A percentile compares a stretch with the other conserved stretches of the same genome.
Conservation (phyloP, 2,113 vertebrate species). For the Cyprinodon brontotheroides region DNA sequence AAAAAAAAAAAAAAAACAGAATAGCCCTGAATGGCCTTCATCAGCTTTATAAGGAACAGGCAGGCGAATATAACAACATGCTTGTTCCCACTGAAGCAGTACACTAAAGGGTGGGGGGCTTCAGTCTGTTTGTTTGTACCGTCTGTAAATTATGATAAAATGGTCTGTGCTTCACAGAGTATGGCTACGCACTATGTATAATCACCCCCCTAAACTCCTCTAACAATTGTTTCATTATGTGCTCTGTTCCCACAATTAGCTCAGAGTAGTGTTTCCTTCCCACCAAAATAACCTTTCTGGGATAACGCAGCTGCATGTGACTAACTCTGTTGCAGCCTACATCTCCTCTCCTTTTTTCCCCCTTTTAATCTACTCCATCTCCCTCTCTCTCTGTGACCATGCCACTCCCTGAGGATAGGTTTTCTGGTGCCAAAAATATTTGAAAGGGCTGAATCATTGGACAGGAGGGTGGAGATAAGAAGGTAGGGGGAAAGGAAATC, state of each 20-base stretch:
- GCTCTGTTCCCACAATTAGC: slow-evolving; percentile 75
- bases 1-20: slow-evolving; percentile 38
- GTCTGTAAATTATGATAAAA: slow-evolving; percentile 70
- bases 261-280: slow-evolving; percentile 66
- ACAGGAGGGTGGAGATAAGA: slow-evolving; percentile 5
- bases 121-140: slow-evolving; percentile 63
- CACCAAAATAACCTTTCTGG: slow-evolving; percentile 26
- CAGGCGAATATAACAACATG: slow-evolving; percentile 68
- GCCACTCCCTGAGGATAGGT: slow-evolving; percentile 51
- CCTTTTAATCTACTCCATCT: slow-evolving; percentile 41
- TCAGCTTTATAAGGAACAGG: slow-evolving; percentile 66
- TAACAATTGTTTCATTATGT: slow-evolving; percentile 75
- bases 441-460: slow-evolving; percentile 33
- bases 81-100: slow-evolving; percentile 51
- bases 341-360: slow-evolving; percentile 15
- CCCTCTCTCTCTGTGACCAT: slow-evolving; percentile 20
- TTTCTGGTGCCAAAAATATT: slow-evolving; percentile 36
- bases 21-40: slow-evolving; percentile 52
- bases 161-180: slow-evolving; percentile 41
- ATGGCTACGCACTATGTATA: slow-evolving; percentile 47
- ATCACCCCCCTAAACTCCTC: slow-evolving; percentile 40
- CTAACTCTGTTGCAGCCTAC: slow-evolving; percentile 23
- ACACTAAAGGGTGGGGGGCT: slow-evolving; percentile 10
- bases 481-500: background rate
- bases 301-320: slow-evolving; percentile 47